A percentile compares a stretch with the other conserved stretches of the same genome.
Conservation (phyloP, 1,140 invertebrate species). For the Papilio machaon region DNA sequence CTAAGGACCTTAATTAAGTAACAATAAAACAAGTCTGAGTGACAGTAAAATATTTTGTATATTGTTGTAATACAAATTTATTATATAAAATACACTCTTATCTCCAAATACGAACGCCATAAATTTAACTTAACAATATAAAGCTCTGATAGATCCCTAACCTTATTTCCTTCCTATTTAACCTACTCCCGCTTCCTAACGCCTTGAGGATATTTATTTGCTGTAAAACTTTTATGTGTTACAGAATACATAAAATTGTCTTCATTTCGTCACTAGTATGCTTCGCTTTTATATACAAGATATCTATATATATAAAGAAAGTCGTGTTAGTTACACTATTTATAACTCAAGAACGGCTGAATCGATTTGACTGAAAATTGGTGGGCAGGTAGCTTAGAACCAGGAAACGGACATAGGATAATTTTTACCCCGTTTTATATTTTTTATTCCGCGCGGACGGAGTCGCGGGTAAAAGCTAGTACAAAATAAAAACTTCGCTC, state of each 20-base stretch:
- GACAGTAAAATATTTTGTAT: neutral
- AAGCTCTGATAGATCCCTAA: constrained; percentile 24
- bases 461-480: too few species aligned
- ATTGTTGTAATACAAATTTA: neutral
- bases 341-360: too few species aligned
- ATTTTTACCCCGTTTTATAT: too few species aligned
- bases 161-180: too few species aligned
- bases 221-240: constrained; percentile 31
- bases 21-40: neutral
- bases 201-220: constrained; percentile 22
- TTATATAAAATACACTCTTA: neutral
- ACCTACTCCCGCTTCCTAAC: neutral
- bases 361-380: too few species aligned
- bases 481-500: neutral
- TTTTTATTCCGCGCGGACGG: too few species aligned
- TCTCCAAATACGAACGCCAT: neutral
- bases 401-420: too few species aligned
- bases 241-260: constrained; percentile 1
- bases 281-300: neutral
- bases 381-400: too few species aligned
- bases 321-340: too few species aligned
- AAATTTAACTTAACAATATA: constrained; percentile 14
- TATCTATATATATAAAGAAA: too few species aligned
- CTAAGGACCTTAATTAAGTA: neutral
- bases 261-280: constrained; percentile 11